phyloP scores from a whole-genome alignment of 2,888 invertebrate genomes.

The Alentia gelatinosa region DNA sequence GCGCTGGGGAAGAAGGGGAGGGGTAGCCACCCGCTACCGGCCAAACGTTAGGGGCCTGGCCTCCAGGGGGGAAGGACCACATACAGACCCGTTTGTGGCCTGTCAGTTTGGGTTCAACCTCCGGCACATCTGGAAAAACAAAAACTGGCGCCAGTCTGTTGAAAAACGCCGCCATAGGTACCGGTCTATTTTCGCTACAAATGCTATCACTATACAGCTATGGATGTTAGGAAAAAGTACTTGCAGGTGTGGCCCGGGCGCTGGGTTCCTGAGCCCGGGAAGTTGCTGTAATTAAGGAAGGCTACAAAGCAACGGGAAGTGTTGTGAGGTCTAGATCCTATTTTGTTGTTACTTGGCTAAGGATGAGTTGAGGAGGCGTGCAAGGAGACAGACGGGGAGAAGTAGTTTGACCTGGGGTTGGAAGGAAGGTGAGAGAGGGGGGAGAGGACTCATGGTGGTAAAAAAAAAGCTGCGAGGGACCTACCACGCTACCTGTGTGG shows the following conservation, averaged over 20 bases:
- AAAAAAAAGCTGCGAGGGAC: background rate
- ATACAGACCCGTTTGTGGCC: conserved; percentile 27
- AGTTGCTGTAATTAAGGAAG: background rate
- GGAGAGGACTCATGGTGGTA: background rate
- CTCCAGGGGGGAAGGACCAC: background rate
- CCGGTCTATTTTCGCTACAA: conserved; percentile 42
- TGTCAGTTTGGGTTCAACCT: conserved; percentile 30
- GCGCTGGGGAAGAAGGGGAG: background rate
- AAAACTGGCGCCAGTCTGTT: conserved; percentile 34
- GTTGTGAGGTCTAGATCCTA: conserved; percentile 39
- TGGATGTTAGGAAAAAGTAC: background rate
- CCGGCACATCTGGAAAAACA: conserved; percentile 38
- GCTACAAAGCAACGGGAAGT: conserved; percentile 32
- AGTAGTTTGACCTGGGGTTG: background rate
- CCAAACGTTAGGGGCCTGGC: conserved; percentile 15
- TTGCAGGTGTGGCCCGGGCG: conserved; percentile 19
- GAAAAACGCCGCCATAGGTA: conserved; percentile 23
- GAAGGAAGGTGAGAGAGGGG: background rate
- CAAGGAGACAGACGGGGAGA: background rate
- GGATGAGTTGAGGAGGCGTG: background rate
- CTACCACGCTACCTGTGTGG: conserved; percentile 7
- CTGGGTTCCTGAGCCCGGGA: background rate
- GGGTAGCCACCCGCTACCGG: background rate
- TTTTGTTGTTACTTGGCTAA: conserved; percentile 29
- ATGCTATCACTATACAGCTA: conserved; percentile 36